These are phyloP conservation scores for Picus viridis DNA, from an alignment of 2,797 vertebrate species.

Conservation along the genomic window DNA sequence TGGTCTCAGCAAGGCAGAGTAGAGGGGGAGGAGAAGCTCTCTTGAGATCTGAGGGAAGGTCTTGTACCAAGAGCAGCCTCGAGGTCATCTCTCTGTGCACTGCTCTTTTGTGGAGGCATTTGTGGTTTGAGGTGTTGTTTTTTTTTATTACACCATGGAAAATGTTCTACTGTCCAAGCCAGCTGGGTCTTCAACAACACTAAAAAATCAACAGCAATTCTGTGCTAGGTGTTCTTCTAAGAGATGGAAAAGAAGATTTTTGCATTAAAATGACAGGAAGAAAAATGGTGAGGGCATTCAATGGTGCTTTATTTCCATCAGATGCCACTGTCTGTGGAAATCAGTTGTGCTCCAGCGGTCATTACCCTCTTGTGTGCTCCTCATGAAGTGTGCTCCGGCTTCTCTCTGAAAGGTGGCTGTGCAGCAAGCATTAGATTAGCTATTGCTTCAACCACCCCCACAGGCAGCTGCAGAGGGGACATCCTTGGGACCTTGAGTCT, in stretches of 20 bases:
- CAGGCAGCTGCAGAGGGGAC: background rate
- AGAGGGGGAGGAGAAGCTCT: background rate
- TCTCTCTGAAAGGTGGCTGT: background rate
- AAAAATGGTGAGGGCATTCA: conserved; percentile 26
- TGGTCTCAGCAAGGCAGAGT: no score
- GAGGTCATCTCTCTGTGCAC: background rate
- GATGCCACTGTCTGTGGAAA: conserved; percentile 11
- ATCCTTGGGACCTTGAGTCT: background rate
- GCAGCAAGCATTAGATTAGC: background rate
- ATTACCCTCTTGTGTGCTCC: background rate
- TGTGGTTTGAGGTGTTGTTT: background rate
- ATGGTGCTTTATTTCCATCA: conserved; percentile 35
- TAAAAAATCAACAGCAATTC: conserved; percentile 28
- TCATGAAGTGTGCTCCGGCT: background rate
- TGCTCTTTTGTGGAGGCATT: background rate
- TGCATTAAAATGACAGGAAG: conserved; percentile 46
- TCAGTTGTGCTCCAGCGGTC: background rate
- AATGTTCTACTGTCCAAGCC: background rate
- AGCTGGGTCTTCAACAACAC: background rate
- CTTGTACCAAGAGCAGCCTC: background rate
- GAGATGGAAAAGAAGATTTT: conserved; percentile 46
- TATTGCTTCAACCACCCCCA: background rate
- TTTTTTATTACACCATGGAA: background rate
- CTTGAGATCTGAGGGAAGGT: background rate
- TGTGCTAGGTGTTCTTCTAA: conserved; percentile 16